Evolutionary conservation across 2,888 invertebrate species (phyloP).

Genomic region (Aphidius colemani): DNA sequence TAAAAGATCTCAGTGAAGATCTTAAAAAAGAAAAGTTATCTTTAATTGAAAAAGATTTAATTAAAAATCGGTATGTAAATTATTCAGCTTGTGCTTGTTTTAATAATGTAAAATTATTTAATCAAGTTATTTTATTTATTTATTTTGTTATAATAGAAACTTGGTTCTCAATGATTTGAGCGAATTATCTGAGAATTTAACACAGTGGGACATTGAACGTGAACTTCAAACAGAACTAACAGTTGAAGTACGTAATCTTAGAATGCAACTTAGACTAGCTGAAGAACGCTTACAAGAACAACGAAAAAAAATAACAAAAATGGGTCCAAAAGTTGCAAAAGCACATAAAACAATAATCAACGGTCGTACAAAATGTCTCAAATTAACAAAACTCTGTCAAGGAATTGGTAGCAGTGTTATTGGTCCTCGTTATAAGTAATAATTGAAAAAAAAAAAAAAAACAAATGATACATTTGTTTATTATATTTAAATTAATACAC

Average conservation of each 20-base stretch:
- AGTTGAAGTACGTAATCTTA: constrained; percentile 48
- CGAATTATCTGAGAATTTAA: constrained; percentile 50
- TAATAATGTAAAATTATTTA: too few relatives aligned
- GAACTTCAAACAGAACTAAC: constrained; percentile 46
- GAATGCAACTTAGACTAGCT: constrained; percentile 46
- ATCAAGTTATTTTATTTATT: too few relatives aligned
- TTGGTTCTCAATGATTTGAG: constrained; percentile 53
- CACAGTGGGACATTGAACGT: constrained; percentile 53
- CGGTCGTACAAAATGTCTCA: constrained; percentile 51
- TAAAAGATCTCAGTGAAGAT: constrained; percentile 35
- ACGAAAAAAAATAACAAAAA: constrained; percentile 44
- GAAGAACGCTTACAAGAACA: constrained; percentile 49
- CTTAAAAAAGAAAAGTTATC: constrained; percentile 41
- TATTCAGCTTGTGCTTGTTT: not conserved
- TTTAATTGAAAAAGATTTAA: constrained; percentile 47
- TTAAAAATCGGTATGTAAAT: constrained; percentile 47
- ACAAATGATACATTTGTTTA: not conserved
- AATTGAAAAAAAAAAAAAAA: constrained; percentile 11
- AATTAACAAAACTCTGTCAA: constrained; percentile 50
- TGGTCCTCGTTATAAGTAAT: constrained; percentile 55
- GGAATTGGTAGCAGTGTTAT: constrained; percentile 47
- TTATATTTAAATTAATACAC: constrained; percentile 33
- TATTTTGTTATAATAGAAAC: constrained; percentile 40
- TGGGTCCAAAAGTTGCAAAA: constrained; percentile 46
- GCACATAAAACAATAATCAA: constrained; percentile 48